phyloP scores from a whole-genome alignment of 2,797 vertebrate genomes.

The Odontamblyopus lacepedii region DNA sequence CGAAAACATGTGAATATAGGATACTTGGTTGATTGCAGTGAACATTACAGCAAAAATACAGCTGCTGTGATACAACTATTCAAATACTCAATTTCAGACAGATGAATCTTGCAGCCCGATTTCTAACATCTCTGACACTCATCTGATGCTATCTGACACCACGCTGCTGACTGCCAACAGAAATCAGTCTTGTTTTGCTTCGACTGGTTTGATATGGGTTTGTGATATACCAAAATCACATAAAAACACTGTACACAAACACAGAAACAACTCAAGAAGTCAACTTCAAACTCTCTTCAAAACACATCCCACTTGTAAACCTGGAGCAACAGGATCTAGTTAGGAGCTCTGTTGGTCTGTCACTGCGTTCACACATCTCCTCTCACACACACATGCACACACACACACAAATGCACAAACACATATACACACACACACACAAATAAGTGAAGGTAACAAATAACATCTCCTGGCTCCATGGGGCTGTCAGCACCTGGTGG shows the following conservation, averaged over 20 bases:
- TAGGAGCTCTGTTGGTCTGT: slow-evolving; percentile 23
- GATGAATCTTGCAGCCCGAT: no score
- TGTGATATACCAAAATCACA: background rate
- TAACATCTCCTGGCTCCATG: slow-evolving; percentile 7
- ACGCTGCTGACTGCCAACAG: background rate
- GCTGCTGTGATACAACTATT: no score
- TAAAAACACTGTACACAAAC: slow-evolving; percentile 5
- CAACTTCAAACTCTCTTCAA: slow-evolving; percentile 6
- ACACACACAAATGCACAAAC: background rate
- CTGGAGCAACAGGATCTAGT: slow-evolving; percentile 42
- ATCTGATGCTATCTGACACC: background rate
- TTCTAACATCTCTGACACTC: background rate
- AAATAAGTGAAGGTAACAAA: slow-evolving; percentile 5
- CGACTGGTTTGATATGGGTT: background rate
- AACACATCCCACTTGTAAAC: slow-evolving; percentile 44
- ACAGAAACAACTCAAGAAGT: background rate
- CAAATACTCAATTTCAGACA: no score
- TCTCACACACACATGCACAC: slow-evolving; percentile 1
- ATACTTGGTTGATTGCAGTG: no score
- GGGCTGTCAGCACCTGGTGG: slow-evolving; percentile 21
- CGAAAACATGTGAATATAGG: no score
- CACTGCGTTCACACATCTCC: slow-evolving; percentile 39
- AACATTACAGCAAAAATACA: no score
- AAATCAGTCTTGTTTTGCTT: background rate
- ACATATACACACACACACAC: slow-evolving; percentile 15